These are phyloP conservation scores for Drosophila sordidapex DNA, from an alignment of 2,888 invertebrate species.

Conservation along the genomic window DNA sequence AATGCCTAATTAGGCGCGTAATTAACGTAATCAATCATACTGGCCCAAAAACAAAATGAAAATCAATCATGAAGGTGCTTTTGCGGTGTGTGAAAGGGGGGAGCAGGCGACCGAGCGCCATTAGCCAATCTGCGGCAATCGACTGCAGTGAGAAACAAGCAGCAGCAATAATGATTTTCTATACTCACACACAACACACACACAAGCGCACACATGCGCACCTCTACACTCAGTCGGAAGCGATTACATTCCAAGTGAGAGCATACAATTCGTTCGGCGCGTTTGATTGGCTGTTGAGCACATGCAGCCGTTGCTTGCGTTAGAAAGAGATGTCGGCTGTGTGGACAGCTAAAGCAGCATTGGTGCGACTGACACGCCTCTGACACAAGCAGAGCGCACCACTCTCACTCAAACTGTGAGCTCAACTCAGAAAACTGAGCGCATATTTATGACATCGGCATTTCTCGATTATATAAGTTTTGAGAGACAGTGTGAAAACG, in stretches of 20 bases:
- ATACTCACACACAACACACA: constrained; percentile 8
- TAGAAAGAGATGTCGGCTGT: constrained; percentile 46
- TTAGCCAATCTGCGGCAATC: constrained; percentile 59
- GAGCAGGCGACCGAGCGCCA: constrained; percentile 28
- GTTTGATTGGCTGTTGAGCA: constrained; percentile 41
- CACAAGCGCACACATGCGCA: not conserved
- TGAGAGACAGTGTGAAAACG: constrained; percentile 42
- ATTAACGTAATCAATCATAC: constrained; percentile 81
- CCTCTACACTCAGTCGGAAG: constrained; percentile 21
- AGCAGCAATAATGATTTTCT: constrained; percentile 31
- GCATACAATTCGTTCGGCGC: constrained; percentile 17
- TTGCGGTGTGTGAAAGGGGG: not conserved
- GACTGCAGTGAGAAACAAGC: constrained; percentile 29
- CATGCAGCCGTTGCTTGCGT: not conserved
- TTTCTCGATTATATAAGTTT: constrained; percentile 63
- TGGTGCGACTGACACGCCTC: constrained; percentile 61
- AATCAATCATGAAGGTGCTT: constrained; percentile 42
- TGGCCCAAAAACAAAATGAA: constrained; percentile 52
- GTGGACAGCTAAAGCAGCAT: constrained; percentile 7
- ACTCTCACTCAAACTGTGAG: constrained; percentile 59
- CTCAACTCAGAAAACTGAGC: constrained; percentile 46
- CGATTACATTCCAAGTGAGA: constrained; percentile 42
- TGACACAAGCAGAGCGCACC: constrained; percentile 14
- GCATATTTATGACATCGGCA: constrained; percentile 49
- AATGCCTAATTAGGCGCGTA: constrained; percentile 81